These are phyloP conservation scores for Anguilla rostrata DNA, from an alignment of 2,113 vertebrate genomes.

Conservation along the genomic window DNA sequence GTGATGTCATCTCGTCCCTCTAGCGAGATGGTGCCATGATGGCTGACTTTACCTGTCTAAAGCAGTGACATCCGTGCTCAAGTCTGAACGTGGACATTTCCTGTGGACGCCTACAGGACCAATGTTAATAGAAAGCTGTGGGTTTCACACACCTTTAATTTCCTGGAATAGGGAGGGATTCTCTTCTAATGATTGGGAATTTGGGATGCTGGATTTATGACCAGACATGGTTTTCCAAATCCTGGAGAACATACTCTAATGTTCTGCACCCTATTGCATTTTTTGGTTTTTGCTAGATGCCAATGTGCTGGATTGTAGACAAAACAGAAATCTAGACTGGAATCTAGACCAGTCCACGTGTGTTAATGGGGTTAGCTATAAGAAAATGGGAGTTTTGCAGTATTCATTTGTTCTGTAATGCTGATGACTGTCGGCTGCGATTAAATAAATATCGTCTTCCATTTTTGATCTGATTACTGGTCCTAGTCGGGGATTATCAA, in stretches of 20 bases:
- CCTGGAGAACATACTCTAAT: background rate
- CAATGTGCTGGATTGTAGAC: background rate
- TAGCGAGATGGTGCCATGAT: background rate
- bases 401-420: background rate
- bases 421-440: background rate
- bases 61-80: background rate
- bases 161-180: background rate
- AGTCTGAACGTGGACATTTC: background rate
- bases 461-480: too few relatives aligned
- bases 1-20: background rate
- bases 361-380: background rate
- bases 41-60: background rate
- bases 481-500: too few relatives aligned
- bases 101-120: background rate
- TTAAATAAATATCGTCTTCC: background rate
- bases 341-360: background rate
- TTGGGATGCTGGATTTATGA: background rate
- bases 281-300: background rate
- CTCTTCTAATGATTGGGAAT: background rate
- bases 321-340: background rate
- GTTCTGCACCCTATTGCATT: background rate
- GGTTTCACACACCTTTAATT: background rate
- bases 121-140: background rate
- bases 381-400: background rate
- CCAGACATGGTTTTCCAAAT: background rate